Percentiles rank a stretch among this genome's conserved stretches.
phyloP scores from a whole-genome alignment of 2,113 vertebrate genomes.

The Crotalus horridus region DNA sequence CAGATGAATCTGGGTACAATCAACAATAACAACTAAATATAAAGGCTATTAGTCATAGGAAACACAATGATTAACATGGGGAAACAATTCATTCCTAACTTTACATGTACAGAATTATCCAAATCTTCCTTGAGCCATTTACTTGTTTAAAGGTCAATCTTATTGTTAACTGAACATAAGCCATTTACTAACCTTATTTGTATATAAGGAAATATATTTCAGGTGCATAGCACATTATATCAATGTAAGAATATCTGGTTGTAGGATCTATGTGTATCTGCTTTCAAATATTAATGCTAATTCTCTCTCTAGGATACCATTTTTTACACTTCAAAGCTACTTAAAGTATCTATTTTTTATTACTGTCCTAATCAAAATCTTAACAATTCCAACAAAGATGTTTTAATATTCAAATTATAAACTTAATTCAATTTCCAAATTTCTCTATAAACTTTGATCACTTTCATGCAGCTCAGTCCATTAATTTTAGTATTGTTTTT shows the following conservation, averaged over 20 bases:
- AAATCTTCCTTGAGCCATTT: background rate
- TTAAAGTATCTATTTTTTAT: background rate
- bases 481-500: no score
- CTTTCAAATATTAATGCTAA: background rate
- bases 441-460: background rate
- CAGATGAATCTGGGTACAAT: background rate
- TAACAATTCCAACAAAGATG: background rate
- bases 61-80: background rate
- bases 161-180: background rate
- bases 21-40: background rate
- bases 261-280: background rate
- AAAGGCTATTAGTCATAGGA: background rate
- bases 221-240: background rate
- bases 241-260: background rate
- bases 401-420: background rate
- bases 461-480: background rate
- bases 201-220: background rate
- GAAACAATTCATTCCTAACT: background rate
- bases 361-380: background rate
- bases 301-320: background rate
- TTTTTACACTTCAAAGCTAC: background rate
- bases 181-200: background rate
- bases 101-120: background rate
- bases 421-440: slow-evolving; percentile 35
- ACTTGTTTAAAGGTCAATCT: background rate